Base-by-base conservation (phyloP, 2,888 invertebrate genomes). In the Geotrupes spiniger region DNA sequence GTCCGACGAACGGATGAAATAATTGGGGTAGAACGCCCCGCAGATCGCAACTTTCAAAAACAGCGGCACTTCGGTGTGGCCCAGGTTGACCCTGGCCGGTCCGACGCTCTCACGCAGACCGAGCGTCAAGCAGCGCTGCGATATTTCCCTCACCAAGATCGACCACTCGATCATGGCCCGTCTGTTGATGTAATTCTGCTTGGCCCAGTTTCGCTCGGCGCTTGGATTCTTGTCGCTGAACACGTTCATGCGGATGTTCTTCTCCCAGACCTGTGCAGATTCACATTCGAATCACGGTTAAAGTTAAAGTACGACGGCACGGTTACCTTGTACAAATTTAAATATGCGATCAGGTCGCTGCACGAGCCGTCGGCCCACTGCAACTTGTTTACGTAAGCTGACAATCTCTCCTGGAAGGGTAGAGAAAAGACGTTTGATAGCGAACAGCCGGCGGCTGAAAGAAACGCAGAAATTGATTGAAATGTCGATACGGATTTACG, bases 21-120 rank as follows among this genome's bases (percentile, higher is more conserved):
- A 96, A 71, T 95, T 86, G 0, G 97, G 97, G 74, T 94, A 97
- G 72, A 94, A 94, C 1, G 95, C 94, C 1, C 90, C 92, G 48
- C 87, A 85, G 26, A 91, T 74, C n/a, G 87, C 78, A 28, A 90
- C 82, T 74, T 88, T 89, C 0, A 88, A 68, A n/a, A 87, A 70
- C 0, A 85, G 72, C 0, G 79, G 74, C 42, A 77, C 78, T 58
- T 86, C 81, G 0, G 71, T 66, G 11, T 74, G 68, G 21, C 63
- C 68, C 73, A 78, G 76, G 51, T 52, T 57, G 2, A 70, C 63
- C 12, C 41, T 69, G 38, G 69, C 70, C n/a, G 73, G 68, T 2
- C 76, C 77, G 0, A 69, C 69, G 2, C 76, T 73, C 31, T 78
- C 73, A 33, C 76, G 77, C 36, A 92, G 82, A 42, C 84, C 82